These are phyloP conservation scores for Pristionchus fissidentatus DNA, from an alignment of 2,888 invertebrate genomes.

Conservation along the genomic window DNA sequence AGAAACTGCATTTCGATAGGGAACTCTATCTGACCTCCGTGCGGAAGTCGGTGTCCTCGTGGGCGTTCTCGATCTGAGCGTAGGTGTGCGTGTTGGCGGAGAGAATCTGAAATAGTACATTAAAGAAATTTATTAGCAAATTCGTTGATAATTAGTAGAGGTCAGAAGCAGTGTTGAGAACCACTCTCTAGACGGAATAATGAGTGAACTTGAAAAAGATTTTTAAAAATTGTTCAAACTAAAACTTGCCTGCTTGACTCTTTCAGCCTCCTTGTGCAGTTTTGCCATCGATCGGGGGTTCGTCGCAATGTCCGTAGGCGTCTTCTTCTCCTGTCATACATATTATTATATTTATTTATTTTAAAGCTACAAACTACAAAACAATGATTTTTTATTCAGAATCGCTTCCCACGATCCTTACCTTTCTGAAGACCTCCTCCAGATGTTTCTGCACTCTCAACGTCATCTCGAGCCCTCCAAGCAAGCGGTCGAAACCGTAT, in stretches of 20 bases:
- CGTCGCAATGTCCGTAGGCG: slow-evolving; percentile 61
- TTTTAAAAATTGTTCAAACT: background rate
- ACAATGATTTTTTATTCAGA: slow-evolving; percentile 78
- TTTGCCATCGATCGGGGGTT: slow-evolving; percentile 93
- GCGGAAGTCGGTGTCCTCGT: slow-evolving; percentile 93
- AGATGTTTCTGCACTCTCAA: slow-evolving; percentile 81
- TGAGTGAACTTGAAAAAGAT: background rate
- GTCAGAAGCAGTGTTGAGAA: no score
- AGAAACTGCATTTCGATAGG: background rate
- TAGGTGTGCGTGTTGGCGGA: slow-evolving; percentile 94
- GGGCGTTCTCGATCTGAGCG: slow-evolving; percentile 92
- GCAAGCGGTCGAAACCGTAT: slow-evolving; percentile 89
- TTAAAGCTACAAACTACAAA: no score
- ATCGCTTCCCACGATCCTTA: background rate
- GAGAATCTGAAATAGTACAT: slow-evolving; percentile 80
- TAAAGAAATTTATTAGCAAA: background rate
- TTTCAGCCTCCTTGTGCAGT: slow-evolving; percentile 93
- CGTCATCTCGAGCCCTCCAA: slow-evolving; percentile 95
- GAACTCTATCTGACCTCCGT: slow-evolving; percentile 61
- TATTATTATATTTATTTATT: background rate
- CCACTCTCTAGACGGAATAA: background rate
- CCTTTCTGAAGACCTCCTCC: slow-evolving; percentile 53
- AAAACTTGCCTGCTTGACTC: slow-evolving; percentile 85
- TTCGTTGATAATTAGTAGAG: no score
- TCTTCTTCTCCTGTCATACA: slow-evolving; percentile 75